These are phyloP conservation scores for Sebastes miniatus DNA, from an alignment of 2,797 vertebrate genomes.

Conservation along the genomic window DNA sequence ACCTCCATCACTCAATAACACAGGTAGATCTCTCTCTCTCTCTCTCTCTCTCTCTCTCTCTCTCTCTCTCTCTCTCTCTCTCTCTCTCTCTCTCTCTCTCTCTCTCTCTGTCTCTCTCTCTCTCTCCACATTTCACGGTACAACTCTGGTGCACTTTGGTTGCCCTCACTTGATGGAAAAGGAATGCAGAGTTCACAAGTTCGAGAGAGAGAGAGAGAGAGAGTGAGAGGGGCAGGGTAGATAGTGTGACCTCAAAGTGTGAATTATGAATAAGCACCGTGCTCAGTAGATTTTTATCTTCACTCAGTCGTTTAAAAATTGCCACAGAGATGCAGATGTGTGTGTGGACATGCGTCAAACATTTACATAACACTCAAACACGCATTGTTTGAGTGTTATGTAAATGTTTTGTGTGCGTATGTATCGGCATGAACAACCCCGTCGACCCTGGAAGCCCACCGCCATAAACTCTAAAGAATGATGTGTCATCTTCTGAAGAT, in stretches of 20 bases:
- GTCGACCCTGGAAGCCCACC: not conserved
- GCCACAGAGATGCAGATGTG: not conserved
- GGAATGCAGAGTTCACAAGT: conserved; percentile 40
- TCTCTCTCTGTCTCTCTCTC: not conserved
- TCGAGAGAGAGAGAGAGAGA: not conserved
- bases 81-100: too few species aligned
- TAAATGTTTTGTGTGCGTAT: not conserved
- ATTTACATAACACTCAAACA: not conserved
- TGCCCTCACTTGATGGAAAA: conserved; percentile 35
- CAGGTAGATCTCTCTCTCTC: conserved; percentile 3
- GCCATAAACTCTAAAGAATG: not conserved
- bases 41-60: not conserved
- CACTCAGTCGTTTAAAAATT: not conserved
- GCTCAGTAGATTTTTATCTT: not conserved
- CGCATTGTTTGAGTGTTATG: not conserved
- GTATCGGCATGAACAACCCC: not conserved
- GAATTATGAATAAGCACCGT: conserved; percentile 40
- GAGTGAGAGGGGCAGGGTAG: not conserved
- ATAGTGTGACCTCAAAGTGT: conserved; percentile 8
- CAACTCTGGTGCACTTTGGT: conserved; percentile 42
- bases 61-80: not conserved
- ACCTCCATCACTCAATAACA: conserved; percentile 22
- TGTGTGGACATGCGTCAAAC: not conserved
- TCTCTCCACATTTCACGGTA: conserved; percentile 8
- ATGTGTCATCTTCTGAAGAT: not conserved